Evolutionary conservation across 2,888 invertebrate species (phyloP), one percentile per base, ranked within the genome.

Genomic region (Dryococelus australis): DNA sequence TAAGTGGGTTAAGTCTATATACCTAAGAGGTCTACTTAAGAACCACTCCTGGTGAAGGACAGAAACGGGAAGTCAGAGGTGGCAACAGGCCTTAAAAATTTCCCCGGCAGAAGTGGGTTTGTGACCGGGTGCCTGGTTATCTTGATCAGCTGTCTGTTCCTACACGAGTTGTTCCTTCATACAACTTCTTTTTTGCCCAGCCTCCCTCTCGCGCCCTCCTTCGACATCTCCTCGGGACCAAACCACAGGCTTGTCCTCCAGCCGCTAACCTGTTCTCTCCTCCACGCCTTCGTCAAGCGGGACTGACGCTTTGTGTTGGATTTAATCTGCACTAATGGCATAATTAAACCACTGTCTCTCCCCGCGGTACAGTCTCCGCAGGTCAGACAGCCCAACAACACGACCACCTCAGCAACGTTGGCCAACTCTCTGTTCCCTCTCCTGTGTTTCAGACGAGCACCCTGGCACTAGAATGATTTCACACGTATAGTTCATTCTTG

Each of bases 311-410:
- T 87, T 80, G 87, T 86, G 89, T 87, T 88, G 88, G 86, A 88
- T 88, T 88, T 89, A 89, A 89, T 89, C 88, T 89, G 84, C 86
- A 65, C 89, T 89, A 89, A 89, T 89, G 89, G 89, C 89, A 88
- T 89, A 89, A 89, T 89, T 89, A 89, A 85, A 79, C 85, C 85
- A 51, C 51, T 85, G 87, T 85, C 81, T 78, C 5, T 27, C 35
- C 35, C 83, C 53, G 26, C 35, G 79, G 88, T 88, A 88, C 84
- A 86, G 85, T 85, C 86, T 83, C 51, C 24, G 0, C 24, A 0
- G 24, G n/a, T 20, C 35, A 35, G 35, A 35, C 35, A 1, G 4
- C 35, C 35, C n/a, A n/a, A n/a, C n/a, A n/a, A 35, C 35, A 35
- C 35, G 35, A 35, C 47, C 47, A 5, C 8, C 47, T 16, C 47